A percentile compares a stretch with the other conserved stretches of the same genome.
phyloP scores from a whole-genome alignment of 2,888 invertebrate genomes.

The Octonoba sinensis region DNA sequence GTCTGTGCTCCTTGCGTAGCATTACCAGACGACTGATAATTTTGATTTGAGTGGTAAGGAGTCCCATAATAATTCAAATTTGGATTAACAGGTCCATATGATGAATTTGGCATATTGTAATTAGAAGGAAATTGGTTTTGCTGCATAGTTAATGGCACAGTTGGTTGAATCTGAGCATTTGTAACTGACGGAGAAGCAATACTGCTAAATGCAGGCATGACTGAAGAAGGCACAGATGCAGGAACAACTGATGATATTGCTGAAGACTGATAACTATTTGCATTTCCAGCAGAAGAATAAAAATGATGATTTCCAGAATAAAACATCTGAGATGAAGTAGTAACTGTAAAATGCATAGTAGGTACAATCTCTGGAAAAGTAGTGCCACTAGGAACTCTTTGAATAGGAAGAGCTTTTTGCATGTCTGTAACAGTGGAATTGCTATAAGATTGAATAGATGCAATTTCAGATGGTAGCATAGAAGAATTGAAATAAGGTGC shows the following conservation, averaged over 20 bases:
- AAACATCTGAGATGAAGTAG: not conserved
- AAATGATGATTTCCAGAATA: constrained; percentile 6
- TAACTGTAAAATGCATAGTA: too few relatives aligned
- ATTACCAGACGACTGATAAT: constrained; percentile 19
- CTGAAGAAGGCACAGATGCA: not conserved
- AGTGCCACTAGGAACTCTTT: too few relatives aligned
- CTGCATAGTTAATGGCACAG: constrained; percentile 6
- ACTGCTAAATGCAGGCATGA: not conserved
- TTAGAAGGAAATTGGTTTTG: constrained; percentile 9
- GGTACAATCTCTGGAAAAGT: too few relatives aligned
- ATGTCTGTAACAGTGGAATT: too few relatives aligned
- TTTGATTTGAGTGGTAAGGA: constrained; percentile 12
- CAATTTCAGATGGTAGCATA: too few relatives aligned
- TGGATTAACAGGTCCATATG: not conserved
- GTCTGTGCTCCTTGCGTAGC: constrained; percentile 10
- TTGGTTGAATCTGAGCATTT: constrained; percentile 14
- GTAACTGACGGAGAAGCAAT: not conserved
- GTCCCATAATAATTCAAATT: constrained; percentile 13
- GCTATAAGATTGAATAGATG: too few relatives aligned
- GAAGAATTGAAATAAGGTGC: too few relatives aligned
- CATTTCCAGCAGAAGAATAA: too few relatives aligned
- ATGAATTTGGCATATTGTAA: constrained; percentile 3
- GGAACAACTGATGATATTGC: not conserved
- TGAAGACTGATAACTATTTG: too few relatives aligned
- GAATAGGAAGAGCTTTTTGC: too few relatives aligned